Evolutionary conservation across 2,797 vertebrate species (phyloP).

Genomic region (Taenioides sp.): DNA sequence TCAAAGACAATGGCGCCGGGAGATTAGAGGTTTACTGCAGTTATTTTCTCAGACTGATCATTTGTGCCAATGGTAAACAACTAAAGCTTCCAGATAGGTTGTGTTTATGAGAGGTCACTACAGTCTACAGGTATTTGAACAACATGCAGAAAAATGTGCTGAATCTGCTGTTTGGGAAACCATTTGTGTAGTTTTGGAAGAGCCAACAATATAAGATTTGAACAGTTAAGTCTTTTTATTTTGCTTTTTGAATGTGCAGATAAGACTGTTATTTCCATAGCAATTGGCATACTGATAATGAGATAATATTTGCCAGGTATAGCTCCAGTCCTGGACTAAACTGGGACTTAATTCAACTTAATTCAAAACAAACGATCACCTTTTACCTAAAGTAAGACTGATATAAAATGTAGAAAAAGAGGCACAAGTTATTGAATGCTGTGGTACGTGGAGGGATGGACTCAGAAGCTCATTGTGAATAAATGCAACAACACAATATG

Average conservation of each 20-base stretch:
- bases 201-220: neutral
- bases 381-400: too few species aligned
- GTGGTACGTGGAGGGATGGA: too few species aligned
- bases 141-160: neutral
- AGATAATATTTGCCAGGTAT: too few species aligned
- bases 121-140: neutral
- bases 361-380: too few species aligned
- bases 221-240: neutral
- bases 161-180: neutral
- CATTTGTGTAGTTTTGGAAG: neutral
- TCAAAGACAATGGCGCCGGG: conserved; percentile 4
- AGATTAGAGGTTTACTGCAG: conserved; percentile 5
- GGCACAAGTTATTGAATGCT: too few species aligned
- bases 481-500: too few species aligned
- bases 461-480: too few species aligned
- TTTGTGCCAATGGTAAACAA: conserved; percentile 5
- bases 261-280: neutral
- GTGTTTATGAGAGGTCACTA: conserved; percentile 1
- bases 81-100: conserved; percentile 1
- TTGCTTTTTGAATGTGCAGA: neutral
- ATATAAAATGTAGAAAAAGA: too few species aligned
- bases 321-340: too few species aligned
- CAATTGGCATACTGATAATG: too few species aligned
- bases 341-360: too few species aligned
- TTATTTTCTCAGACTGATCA: conserved; percentile 1